Base-by-base conservation (phyloP, 1,140 invertebrate genomes). In the Monomorium pharaonis region DNA sequence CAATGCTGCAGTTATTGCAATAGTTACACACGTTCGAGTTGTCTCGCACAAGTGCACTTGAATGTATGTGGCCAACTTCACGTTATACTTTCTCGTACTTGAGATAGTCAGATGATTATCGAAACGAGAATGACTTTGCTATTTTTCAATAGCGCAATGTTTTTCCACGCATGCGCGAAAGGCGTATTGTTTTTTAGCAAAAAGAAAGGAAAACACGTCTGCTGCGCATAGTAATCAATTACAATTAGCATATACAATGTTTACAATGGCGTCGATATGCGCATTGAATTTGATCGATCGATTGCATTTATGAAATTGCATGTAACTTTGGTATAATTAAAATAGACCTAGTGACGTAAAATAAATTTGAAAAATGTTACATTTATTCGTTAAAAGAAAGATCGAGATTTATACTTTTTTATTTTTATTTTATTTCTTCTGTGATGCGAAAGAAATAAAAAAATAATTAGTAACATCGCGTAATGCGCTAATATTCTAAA, bases 81-180 rank as follows among this genome's bases (percentile, higher is more conserved):
- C 37, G 7, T 7, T 0, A 6, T 7, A 37, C 37, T 37, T 37
- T 37, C 37, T 7, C 7, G 37, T 37, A 37, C 4, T 16, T 21
- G 21, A 21, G 47, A 12, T 44, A 14, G 2, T 60, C 24, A 5
- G 7, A n/a, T 3, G 12, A n/a, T 21, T 30, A 14, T 21, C 24
- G n/a, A 16, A 16, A 42, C 14, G 42, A 80, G 30, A 54, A 37
- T 80, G 75, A 78, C 60, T 78, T 21, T 7, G 16, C 58, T 65
- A 51, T 3, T 78, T 65, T 14, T 18, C 24, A 47, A 42, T 44
- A 56, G 1, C 24, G 44, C 9, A 7, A 24, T 27, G 21, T 14
- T 21, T n/a, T 21, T 10, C 1, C 21, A 30, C 27, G 49, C 47
- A 30, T 16, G 49, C 47, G 21, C 18, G 9, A 67, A 3, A 69